Evolutionary conservation across 1,140 invertebrate species (phyloP).

Genomic region (Musca domestica): DNA sequence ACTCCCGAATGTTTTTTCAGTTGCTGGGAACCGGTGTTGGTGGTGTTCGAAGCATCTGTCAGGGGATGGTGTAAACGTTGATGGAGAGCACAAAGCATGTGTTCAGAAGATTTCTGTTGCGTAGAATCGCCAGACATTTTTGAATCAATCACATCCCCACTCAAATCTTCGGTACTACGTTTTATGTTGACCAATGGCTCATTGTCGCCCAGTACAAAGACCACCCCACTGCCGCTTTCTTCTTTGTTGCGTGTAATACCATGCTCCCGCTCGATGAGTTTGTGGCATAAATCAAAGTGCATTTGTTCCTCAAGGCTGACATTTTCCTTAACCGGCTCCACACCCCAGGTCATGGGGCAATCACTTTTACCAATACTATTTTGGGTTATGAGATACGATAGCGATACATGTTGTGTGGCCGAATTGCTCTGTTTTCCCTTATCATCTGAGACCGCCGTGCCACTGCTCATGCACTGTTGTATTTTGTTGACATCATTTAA

Average conservation of each 20-base stretch:
- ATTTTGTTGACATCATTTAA: slow-evolving; percentile 42
- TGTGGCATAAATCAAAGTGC: slow-evolving; percentile 49
- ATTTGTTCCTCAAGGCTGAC: slow-evolving; percentile 49
- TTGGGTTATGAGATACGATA: slow-evolving; percentile 52
- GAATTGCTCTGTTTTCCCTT: slow-evolving; percentile 27
- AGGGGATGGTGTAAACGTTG: slow-evolving; percentile 56
- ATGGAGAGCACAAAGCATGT: slow-evolving; percentile 46
- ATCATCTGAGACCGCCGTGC: background rate
- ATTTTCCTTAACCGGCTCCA: slow-evolving; percentile 51
- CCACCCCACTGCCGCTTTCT: slow-evolving; percentile 56
- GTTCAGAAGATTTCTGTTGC: background rate
- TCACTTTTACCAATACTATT: slow-evolving; percentile 52
- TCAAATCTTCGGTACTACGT: slow-evolving; percentile 49
- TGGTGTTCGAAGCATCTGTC: background rate
- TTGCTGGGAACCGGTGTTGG: background rate
- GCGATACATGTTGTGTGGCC: slow-evolving; percentile 35
- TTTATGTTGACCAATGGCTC: slow-evolving; percentile 61
- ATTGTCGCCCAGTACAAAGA: slow-evolving; percentile 77
- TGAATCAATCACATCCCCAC: background rate
- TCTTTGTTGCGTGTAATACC: slow-evolving; percentile 38
- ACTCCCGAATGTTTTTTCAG: slow-evolving; percentile 64
- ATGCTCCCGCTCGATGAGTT: slow-evolving; percentile 45
- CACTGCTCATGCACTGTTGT: slow-evolving; percentile 28
- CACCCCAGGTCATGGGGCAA: slow-evolving; percentile 49
- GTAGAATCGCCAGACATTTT: background rate